Evolutionary conservation across 2,113 vertebrate genomes (phyloP).

Genomic region (Piprites chloris): DNA sequence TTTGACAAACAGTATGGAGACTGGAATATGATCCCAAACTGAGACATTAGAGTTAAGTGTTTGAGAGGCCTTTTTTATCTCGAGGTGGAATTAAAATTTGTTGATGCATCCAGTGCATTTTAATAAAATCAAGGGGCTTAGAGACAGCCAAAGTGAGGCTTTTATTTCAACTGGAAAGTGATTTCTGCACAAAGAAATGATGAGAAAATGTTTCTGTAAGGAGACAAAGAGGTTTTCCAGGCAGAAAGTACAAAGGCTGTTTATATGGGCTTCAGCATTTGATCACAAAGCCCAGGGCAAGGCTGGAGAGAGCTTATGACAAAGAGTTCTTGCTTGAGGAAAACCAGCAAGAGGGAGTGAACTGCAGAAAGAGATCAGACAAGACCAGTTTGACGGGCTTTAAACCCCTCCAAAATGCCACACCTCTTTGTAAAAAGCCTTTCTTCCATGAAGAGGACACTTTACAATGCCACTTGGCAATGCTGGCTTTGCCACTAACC

Average conservation of each 20-base stretch:
- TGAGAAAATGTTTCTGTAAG: conserved; percentile 25
- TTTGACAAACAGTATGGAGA: background rate
- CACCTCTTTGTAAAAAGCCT: background rate
- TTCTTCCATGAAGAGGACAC: background rate
- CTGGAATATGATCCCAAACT: background rate
- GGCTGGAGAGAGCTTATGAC: conserved; percentile 1
- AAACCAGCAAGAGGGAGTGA: background rate
- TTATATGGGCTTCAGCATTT: conserved; percentile 12
- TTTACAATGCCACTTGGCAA: background rate
- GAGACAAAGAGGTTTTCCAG: conserved; percentile 41
- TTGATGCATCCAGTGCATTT: conserved; percentile 17
- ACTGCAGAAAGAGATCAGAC: background rate
- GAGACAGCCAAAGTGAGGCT: conserved; percentile 6
- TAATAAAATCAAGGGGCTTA: conserved; percentile 7
- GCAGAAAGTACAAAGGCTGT: conserved; percentile 51
- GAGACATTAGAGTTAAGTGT: background rate
- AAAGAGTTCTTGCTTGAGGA: conserved; percentile 18
- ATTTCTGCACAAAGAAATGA: conserved; percentile 34
- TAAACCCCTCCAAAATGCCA: background rate
- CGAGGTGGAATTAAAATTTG: conserved; percentile 12
- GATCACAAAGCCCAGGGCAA: conserved; percentile 31
- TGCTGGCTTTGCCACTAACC: background rate
- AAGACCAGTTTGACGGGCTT: background rate
- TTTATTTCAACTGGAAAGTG: conserved; percentile 46
- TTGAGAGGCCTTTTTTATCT: background rate